Base-by-base conservation (phyloP, 2,888 invertebrate species). In the Conchocele bisecta region DNA sequence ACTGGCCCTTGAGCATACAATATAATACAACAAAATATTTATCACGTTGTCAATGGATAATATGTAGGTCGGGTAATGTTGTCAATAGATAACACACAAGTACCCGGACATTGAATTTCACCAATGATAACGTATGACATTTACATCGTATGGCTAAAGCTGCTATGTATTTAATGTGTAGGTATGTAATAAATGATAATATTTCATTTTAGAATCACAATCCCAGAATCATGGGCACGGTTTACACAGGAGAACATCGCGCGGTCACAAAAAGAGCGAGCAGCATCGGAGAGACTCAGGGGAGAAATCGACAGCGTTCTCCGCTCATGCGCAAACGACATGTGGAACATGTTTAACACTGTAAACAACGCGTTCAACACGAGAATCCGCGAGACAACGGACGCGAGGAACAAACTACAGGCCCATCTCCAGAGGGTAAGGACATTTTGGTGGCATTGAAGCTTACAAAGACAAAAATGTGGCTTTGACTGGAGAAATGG, bases 161-260 rank as follows among this genome's bases (percentile, higher is more conserved):
- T n/a, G n/a, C n/a, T n/a, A n/a, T n/a, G n/a, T n/a, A n/a, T n/a
- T n/a, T n/a, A n/a, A n/a, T n/a, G n/a, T n/a, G n/a, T n/a, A 17
- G 20, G 3, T 39, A 20, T 17, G 39, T 5, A 5, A 39, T 39
- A 4, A 11, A 53, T 15, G n/a, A n/a, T n/a, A n/a, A n/a, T n/a
- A n/a, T 35, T 46, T 46, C 53, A 50, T 74, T 76, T 7, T 82
- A 94, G 94, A 13, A 94, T 96, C 79, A 96, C 95, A 87, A 95
- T 95, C 79, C 91, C 91, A 6, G 85, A 88, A 51, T 89, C 91
- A 5, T 91, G 91, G 91, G 87, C 88, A 6, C 82, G 87, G 63
- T 91, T 88, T 82, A 89, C 91, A 35, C 90, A 91, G 67, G 89
- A 91, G 76, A 91, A 91, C 82, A 91, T 91, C 58, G 84, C 86